These are phyloP conservation scores for Drosophila melanogaster DNA, from an alignment of 1,140 invertebrate genomes.

Conservation along the genomic window DNA sequence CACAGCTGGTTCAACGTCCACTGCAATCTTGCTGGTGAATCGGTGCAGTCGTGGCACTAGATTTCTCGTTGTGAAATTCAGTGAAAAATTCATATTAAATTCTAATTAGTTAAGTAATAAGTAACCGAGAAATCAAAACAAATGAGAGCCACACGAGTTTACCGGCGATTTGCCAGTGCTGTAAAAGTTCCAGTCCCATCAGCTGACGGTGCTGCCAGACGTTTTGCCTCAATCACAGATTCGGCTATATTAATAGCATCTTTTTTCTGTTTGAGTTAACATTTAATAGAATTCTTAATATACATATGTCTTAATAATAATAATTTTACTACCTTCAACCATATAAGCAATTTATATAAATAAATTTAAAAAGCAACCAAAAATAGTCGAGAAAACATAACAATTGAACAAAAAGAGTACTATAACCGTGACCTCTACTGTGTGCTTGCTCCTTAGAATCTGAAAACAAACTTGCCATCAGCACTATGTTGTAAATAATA, in stretches of 20 bases:
- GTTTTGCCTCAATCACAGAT: not conserved
- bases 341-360: too few relatives aligned
- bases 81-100: constrained; percentile 26
- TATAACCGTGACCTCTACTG: constrained; percentile 1
- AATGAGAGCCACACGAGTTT: constrained; percentile 16
- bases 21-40: constrained; percentile 84
- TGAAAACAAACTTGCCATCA: not conserved
- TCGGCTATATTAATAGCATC: not conserved
- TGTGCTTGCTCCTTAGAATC: constrained; percentile 8
- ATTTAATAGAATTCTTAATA: not conserved
- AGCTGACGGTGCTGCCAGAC: constrained; percentile 17
- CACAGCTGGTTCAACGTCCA: constrained; percentile 85
- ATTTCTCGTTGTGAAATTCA: constrained; percentile 26
- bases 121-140: constrained; percentile 35
- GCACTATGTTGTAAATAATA: not conserved
- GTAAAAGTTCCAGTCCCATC: not conserved
- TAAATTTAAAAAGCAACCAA: too few relatives aligned
- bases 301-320: too few relatives aligned
- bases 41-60: constrained; percentile 43
- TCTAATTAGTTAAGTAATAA: constrained; percentile 10
- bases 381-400: not conserved
- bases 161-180: constrained; percentile 27
- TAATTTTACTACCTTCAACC: too few relatives aligned
- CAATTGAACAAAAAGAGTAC: not conserved
- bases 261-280: too few relatives aligned